These are phyloP conservation scores for Strigops habroptila DNA, from an alignment of 2,113 vertebrate species.

Conservation along the genomic window DNA sequence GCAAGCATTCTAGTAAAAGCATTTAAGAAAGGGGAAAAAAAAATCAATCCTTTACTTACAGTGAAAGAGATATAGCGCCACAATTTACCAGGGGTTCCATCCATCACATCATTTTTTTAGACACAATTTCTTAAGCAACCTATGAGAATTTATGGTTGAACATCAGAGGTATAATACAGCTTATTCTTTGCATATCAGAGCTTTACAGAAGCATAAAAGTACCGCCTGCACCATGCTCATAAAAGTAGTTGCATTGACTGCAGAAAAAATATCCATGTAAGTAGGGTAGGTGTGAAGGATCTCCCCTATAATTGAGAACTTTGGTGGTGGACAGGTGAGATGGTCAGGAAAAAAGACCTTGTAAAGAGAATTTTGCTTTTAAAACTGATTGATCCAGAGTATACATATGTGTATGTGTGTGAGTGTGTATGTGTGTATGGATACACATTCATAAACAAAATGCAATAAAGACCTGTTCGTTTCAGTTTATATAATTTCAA, in stretches of 20 bases:
- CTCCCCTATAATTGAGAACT: not conserved
- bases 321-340: not conserved
- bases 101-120: not conserved
- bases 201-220: not conserved
- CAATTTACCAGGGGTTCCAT: not conserved
- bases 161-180: not conserved
- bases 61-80: not conserved
- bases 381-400: not conserved
- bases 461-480: not conserved
- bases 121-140: not conserved
- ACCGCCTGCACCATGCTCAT: not conserved
- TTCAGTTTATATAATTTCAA: not conserved
- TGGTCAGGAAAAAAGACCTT: not conserved
- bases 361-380: not conserved
- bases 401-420: not conserved
- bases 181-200: not conserved
- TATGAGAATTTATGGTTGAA: not conserved
- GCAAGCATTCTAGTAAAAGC: not conserved
- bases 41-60: not conserved
- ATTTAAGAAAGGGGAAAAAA: not conserved
- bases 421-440: not conserved
- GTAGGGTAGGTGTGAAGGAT: not conserved
- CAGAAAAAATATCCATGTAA: not conserved
- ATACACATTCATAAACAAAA: not conserved
- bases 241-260: not conserved